These are phyloP conservation scores for Sylvilagus floridanus DNA, from an alignment of 2,797 vertebrate species.

Conservation along the genomic window DNA sequence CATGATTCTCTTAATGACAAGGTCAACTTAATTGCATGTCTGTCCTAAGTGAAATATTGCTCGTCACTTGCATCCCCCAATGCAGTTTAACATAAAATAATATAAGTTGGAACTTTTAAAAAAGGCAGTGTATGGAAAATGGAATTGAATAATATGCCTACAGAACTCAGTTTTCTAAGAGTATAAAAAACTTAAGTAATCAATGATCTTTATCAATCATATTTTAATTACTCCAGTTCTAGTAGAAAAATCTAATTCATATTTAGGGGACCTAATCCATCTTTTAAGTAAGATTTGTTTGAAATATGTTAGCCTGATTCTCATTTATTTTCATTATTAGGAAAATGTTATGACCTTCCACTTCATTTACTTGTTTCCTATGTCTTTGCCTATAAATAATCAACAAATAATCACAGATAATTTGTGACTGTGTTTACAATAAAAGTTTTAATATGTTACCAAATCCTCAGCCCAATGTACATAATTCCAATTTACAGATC, in stretches of 20 bases:
- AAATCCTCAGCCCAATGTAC: neutral
- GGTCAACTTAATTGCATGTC: conserved; percentile 80
- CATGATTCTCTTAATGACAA: conserved; percentile 83
- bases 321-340: conserved; percentile 65
- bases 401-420: conserved; percentile 42
- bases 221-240: conserved; percentile 47
- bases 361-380: conserved; percentile 36
- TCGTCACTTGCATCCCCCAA: conserved; percentile 63
- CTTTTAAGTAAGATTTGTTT: conserved; percentile 47
- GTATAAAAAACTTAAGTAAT: conserved; percentile 60
- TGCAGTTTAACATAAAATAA: conserved; percentile 69
- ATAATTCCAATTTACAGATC: conserved; percentile 52
- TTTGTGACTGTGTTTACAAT: conserved; percentile 54
- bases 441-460: conserved; percentile 57
- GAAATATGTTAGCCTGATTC: conserved; percentile 57
- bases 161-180: conserved; percentile 44
- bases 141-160: conserved; percentile 4
- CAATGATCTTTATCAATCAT: conserved; percentile 33
- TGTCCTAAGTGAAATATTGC: conserved; percentile 78
- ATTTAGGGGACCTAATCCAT: neutral
- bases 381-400: conserved; percentile 45
- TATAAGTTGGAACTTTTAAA: neutral
- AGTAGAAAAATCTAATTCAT: conserved; percentile 14
- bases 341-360: conserved; percentile 8
- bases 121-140: conserved; percentile 54